These are phyloP conservation scores for Clupea harengus DNA, from an alignment of 2,113 vertebrate species.

Conservation along the genomic window DNA sequence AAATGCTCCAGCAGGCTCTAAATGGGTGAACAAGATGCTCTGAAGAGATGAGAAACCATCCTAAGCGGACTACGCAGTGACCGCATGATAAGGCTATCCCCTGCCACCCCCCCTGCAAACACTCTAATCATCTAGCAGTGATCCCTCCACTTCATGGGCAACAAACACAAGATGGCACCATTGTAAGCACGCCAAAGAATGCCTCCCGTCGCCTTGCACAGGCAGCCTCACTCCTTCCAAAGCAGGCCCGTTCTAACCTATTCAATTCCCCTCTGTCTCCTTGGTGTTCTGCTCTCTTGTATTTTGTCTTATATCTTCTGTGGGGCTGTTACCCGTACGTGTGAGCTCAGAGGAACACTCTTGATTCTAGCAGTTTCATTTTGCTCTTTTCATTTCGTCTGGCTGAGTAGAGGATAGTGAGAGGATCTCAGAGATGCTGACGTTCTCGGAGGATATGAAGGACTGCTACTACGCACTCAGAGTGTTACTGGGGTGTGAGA, in stretches of 20 bases:
- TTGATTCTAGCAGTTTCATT: not conserved
- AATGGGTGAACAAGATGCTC: not conserved
- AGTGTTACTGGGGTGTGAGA: not conserved
- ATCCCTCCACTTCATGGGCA: not conserved
- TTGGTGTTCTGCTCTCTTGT: not conserved
- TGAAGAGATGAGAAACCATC: not conserved
- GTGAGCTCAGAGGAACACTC: not conserved
- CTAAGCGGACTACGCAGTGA: not conserved
- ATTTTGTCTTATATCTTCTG: not conserved
- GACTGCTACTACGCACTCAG: not conserved
- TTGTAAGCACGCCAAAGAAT: slow-evolving; percentile 35
- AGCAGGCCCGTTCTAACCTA: not conserved
- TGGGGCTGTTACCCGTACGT: not conserved
- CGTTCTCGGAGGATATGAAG: slow-evolving; percentile 1
- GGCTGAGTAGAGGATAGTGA: not conserved
- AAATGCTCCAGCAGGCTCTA: not conserved
- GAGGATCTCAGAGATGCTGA: slow-evolving; percentile 28
- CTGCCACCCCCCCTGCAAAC: not conserved
- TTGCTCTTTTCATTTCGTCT: not conserved
- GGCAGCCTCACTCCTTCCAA: not conserved
- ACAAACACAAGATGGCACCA: not conserved
- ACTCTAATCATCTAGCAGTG: not conserved
- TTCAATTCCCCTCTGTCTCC: not conserved
- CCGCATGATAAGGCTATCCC: not conserved
- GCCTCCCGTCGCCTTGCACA: not conserved